Evolutionary conservation across 2,113 vertebrate genomes (phyloP).

Genomic region (Meles meles): DNA sequence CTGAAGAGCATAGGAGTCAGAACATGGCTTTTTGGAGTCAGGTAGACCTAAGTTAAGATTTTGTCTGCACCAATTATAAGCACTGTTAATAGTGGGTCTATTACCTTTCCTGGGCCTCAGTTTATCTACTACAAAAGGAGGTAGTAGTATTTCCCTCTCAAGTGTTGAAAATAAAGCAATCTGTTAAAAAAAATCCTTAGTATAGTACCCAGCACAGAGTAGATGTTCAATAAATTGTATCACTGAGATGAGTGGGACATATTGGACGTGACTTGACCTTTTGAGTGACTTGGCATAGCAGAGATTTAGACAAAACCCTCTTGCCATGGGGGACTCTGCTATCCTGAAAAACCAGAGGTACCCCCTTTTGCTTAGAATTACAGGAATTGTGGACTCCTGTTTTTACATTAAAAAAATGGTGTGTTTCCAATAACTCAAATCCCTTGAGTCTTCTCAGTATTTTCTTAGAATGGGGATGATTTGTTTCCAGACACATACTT

Average conservation of each 20-base stretch:
- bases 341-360: background rate
- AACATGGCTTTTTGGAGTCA: background rate
- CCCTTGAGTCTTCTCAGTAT: background rate
- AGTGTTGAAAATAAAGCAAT: background rate
- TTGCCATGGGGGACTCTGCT: background rate
- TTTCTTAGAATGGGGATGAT: background rate
- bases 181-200: background rate
- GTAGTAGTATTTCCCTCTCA: background rate
- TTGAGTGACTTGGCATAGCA: background rate
- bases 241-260: background rate
- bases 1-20: fast-evolving
- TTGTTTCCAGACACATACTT: background rate
- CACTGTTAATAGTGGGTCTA: background rate
- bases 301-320: background rate
- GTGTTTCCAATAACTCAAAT: background rate
- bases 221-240: background rate
- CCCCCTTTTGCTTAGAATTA: background rate
- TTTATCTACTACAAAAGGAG: background rate
- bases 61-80: background rate
- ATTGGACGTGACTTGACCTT: background rate
- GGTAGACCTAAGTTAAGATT: background rate
- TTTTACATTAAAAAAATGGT: background rate
- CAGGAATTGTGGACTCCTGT: background rate
- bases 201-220: background rate
- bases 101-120: background rate